Conservation (phyloP, 2,797 vertebrate species). For the Coreius guichenoti region DNA sequence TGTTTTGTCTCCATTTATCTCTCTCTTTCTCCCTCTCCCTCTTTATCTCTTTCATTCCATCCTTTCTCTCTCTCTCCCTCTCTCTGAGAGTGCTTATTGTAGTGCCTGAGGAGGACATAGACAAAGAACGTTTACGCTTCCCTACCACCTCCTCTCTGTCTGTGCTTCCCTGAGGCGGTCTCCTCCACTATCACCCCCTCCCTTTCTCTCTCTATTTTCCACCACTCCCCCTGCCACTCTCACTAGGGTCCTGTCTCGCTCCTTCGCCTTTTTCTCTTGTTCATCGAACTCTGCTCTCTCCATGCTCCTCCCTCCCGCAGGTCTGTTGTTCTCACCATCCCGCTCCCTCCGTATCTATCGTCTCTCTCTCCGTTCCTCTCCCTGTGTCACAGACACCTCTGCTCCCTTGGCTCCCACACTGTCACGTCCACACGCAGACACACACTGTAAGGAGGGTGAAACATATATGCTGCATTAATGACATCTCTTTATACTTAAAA, state of each 20-base stretch:
- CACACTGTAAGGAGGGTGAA: constrained; percentile 50
- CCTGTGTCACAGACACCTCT: constrained; percentile 59
- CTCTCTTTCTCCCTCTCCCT: constrained; percentile 22
- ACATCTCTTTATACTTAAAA: constrained; percentile 53
- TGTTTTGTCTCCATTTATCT: constrained; percentile 48
- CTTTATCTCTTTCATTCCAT: constrained; percentile 47
- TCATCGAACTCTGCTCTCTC: constrained; percentile 37
- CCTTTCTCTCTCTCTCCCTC: constrained; percentile 42
- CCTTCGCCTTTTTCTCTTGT: constrained; percentile 60
- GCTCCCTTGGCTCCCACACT: constrained; percentile 55
- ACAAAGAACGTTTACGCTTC: constrained; percentile 66
- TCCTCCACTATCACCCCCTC: constrained; percentile 54
- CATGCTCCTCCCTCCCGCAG: constrained; percentile 47
- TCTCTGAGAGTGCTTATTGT: constrained; percentile 59
- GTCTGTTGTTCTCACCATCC: constrained; percentile 59
- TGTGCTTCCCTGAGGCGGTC: constrained; percentile 59
- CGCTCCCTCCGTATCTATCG: constrained; percentile 48
- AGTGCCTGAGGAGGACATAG: constrained; percentile 62
- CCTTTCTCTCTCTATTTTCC: constrained; percentile 50
- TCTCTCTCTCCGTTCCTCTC: constrained; percentile 54
- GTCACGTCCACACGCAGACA: constrained; percentile 23
- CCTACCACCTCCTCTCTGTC: constrained; percentile 60
- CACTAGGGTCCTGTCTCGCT: constrained; percentile 68
- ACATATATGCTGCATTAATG: constrained; percentile 59
- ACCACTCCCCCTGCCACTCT: constrained; percentile 52